Percentiles rank a stretch among this genome's conserved stretches.
phyloP scores from a whole-genome alignment of 2,888 invertebrate genomes.

The Phasia obesa region DNA sequence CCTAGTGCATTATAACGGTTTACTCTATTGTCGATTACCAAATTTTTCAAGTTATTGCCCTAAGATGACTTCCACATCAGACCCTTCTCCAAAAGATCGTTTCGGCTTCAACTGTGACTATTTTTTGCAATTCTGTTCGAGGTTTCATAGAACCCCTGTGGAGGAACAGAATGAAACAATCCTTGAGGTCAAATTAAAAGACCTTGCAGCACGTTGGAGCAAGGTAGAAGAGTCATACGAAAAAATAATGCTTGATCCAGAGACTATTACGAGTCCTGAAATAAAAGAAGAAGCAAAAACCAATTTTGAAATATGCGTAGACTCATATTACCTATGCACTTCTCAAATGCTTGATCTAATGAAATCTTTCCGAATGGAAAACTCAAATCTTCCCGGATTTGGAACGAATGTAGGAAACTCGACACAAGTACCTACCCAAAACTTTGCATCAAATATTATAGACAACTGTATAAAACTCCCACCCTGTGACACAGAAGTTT shows the following conservation, averaged over 20 bases:
- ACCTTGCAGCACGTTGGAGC: not conserved
- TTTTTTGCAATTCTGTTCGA: too few relatives aligned
- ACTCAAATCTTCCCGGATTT: not conserved
- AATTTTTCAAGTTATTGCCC: too few relatives aligned
- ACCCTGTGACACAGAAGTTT: not conserved
- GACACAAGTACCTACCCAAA: too few relatives aligned
- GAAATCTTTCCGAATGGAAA: not conserved
- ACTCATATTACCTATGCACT: not conserved
- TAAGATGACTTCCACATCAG: too few relatives aligned
- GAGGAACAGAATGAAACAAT: too few relatives aligned
- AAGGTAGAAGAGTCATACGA: not conserved
- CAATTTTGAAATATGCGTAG: not conserved
- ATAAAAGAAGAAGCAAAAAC: not conserved
- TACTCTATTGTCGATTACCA: too few relatives aligned
- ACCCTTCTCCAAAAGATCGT: too few relatives aligned
- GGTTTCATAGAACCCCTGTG: too few relatives aligned
- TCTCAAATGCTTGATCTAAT: not conserved
- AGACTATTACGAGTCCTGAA: not conserved
- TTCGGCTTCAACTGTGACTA: too few relatives aligned
- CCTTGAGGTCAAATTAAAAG: too few relatives aligned
- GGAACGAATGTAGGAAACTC: not conserved
- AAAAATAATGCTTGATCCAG: not conserved
- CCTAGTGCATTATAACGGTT: too few relatives aligned
- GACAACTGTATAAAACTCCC: not conserved
- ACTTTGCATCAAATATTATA: not conserved